A percentile compares a stretch with the other conserved stretches of the same genome.
These are phyloP conservation scores for Melipona beecheii DNA, from an alignment of 2,888 invertebrate genomes.

Conservation along the genomic window DNA sequence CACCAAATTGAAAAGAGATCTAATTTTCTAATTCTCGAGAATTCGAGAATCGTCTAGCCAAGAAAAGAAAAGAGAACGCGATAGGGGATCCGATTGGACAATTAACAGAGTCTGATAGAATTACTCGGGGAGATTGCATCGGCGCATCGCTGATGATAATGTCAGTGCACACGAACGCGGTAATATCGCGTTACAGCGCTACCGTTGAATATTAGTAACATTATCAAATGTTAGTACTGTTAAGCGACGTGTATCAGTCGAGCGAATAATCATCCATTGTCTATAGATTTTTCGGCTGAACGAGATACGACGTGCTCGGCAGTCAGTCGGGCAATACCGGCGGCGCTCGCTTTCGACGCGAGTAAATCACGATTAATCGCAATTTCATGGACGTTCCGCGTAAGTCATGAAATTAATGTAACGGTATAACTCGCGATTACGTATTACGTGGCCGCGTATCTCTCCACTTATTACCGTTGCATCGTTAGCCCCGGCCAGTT, in stretches of 20 bases:
- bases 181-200: slow-evolving; percentile 27
- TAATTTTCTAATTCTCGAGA: not conserved
- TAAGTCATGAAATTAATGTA: slow-evolving; percentile 63
- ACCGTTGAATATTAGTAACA: slow-evolving; percentile 39
- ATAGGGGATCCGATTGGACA: not conserved
- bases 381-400: slow-evolving; percentile 46
- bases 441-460: slow-evolving; percentile 38
- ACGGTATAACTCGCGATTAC: slow-evolving; percentile 58
- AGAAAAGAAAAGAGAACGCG: not conserved
- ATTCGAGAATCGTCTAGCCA: not conserved
- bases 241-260: slow-evolving; percentile 12
- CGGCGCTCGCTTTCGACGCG: slow-evolving; percentile 9
- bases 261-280: slow-evolving; percentile 26
- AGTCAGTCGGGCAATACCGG: slow-evolving; percentile 5
- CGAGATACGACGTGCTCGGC: not conserved
- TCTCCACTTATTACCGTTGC: slow-evolving; percentile 32
- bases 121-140: slow-evolving; percentile 27
- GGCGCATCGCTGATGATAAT: slow-evolving; percentile 24
- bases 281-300: slow-evolving; percentile 25
- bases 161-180: not conserved
- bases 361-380: slow-evolving; percentile 55
- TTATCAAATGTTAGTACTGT: slow-evolving; percentile 16
- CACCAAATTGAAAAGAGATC: not conserved
- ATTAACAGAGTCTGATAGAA: slow-evolving; percentile 37
- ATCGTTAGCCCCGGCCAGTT: slow-evolving; percentile 9